Conservation (phyloP, 2,797 vertebrate genomes). For the Balearica regulorum region DNA sequence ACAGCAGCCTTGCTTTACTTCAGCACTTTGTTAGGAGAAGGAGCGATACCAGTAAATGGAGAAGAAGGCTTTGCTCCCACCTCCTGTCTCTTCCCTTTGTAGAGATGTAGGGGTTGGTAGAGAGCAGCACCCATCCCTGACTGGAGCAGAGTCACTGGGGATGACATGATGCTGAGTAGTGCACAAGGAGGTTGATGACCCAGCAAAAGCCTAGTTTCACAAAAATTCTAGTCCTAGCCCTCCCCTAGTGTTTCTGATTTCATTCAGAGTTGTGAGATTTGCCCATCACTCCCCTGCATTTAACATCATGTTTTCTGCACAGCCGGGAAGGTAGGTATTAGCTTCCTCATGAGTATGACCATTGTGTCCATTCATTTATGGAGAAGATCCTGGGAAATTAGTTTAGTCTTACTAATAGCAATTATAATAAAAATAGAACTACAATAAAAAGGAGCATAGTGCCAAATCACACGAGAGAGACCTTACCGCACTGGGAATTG, state of each 20-base stretch:
- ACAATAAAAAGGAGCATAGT: background rate
- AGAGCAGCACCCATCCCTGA: background rate
- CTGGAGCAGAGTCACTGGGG: background rate
- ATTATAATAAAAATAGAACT: background rate
- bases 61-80: background rate
- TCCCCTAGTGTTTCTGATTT: background rate
- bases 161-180: background rate
- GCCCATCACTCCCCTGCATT: background rate
- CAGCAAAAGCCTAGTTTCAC: background rate
- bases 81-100: background rate
- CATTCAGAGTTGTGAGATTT: background rate
- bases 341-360: background rate
- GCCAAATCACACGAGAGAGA: background rate
- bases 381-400: background rate
- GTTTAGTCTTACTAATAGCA: background rate
- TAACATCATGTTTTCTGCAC: background rate
- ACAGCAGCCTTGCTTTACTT: background rate
- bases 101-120: background rate
- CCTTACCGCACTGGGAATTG: background rate
- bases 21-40: background rate
- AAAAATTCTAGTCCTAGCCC: fast-evolving
- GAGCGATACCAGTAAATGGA: background rate
- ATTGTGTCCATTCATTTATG: background rate
- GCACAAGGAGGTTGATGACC: background rate
- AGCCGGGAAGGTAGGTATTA: background rate